Base-by-base conservation (phyloP, 2,113 vertebrate genomes). In the Epinephelus cyanopodus region DNA sequence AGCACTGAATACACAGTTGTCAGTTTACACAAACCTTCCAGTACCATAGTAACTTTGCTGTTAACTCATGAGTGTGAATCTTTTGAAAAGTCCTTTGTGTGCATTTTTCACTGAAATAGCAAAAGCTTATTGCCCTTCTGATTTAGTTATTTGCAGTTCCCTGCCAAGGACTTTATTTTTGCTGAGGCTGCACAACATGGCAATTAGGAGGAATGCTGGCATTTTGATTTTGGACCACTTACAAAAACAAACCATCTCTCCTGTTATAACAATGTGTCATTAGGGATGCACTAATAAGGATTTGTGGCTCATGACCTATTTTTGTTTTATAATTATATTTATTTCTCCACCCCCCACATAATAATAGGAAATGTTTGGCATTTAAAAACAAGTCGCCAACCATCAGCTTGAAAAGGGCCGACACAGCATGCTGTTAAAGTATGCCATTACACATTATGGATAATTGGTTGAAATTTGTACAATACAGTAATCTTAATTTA, bases 171-270 rank as follows among this genome's bases (percentile, higher is more conserved):
- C 57, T 47, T 39, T 82, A 13, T 77, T 88, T 84, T 67, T 89
- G 87, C 87, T 91, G 90, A 94, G 66, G 65, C 83, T 92, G 89
- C 86, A 88, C 69, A 90, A 82, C 42, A 57, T 74, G 56, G 80
- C 81, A 85, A 82, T 91, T 91, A 90, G 81, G 70, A 89, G 78
- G 87, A 92, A 86, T 83, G 82, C 79, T 91, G 83, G 79, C 85
- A 87, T 90, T 82, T 89, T 78, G 57, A 74, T 80, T 89, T 86
- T 90, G 85, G 79, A 84, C 71, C 64, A 62, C 45, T 82, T 76
- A 78, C 69, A 87, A 85, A 87, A 87, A 81, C 70, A 89, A 71
- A 80, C 14, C 47, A 62, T 81, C 58, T 84, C 69, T 67, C 54
- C 66, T 79, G n/a, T 81, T 81, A 56, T 77, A 70, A 74, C 74